These are phyloP conservation scores for Anastatus disparis DNA, from an alignment of 1,140 invertebrate genomes.

Conservation along the genomic window DNA sequence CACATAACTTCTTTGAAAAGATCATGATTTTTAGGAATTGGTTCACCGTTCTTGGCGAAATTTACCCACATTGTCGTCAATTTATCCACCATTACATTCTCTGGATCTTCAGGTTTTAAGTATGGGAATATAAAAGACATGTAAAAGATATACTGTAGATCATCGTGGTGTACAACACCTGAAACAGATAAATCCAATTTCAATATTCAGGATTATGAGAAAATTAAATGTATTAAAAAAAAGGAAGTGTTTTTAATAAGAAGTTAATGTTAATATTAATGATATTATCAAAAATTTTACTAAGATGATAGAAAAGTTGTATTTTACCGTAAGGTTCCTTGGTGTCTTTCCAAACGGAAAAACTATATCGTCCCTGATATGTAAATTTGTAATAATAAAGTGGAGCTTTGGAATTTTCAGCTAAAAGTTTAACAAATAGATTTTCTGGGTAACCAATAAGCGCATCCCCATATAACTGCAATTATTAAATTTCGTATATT, in stretches of 20 bases:
- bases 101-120: slow-evolving; percentile 51
- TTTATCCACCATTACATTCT: slow-evolving; percentile 48
- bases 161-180: slow-evolving; percentile 74
- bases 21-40: slow-evolving; percentile 44
- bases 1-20: slow-evolving; percentile 63
- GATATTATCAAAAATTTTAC: too few species aligned
- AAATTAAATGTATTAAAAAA: too few species aligned
- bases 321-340: slow-evolving; percentile 48
- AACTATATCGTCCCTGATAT: slow-evolving; percentile 51
- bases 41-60: slow-evolving; percentile 58
- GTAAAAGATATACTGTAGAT: slow-evolving; percentile 71
- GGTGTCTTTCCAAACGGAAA: slow-evolving; percentile 40
- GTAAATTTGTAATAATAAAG: slow-evolving; percentile 52
- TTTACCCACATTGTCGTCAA: slow-evolving; percentile 54
- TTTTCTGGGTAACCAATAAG: slow-evolving; percentile 42
- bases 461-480: slow-evolving; percentile 49
- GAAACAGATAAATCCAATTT: too few species aligned
- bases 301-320: too few species aligned
- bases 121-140: slow-evolving; percentile 55
- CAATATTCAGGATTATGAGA: too few species aligned
- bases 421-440: slow-evolving; percentile 45
- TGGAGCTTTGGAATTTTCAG: slow-evolving; percentile 35
- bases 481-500: background rate
- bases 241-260: too few species aligned
- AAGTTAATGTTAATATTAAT: too few species aligned